phyloP scores from a whole-genome alignment of 2,113 vertebrate species.

The Ranitomeya imitator region DNA sequence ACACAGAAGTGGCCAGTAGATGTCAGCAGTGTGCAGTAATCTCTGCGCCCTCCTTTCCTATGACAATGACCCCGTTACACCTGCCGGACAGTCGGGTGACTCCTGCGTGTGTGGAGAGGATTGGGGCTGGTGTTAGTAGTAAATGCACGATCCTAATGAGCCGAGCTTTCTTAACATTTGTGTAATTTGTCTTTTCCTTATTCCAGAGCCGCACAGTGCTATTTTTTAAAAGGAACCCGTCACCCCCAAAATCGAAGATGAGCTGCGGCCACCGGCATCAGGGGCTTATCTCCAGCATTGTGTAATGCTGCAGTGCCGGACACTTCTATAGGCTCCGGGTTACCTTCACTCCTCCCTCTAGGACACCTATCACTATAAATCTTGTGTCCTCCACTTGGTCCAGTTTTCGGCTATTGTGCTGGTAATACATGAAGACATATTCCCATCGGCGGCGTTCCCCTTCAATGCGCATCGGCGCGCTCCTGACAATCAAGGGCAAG shows the following conservation, averaged over 20 bases:
- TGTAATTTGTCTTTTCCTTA: background rate
- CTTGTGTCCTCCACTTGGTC: background rate
- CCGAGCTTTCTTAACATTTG: too few species aligned
- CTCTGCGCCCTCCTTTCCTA: background rate
- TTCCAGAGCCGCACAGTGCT: background rate
- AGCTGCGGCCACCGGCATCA: too few species aligned
- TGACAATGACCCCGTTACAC: too few species aligned
- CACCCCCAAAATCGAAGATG: too few species aligned
- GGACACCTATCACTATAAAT: background rate
- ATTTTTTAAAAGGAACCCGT: too few species aligned
- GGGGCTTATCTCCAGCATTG: too few species aligned
- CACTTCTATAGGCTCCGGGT: background rate
- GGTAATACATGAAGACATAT: background rate
- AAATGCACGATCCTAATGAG: background rate
- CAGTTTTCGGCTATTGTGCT: background rate
- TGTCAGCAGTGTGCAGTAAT: background rate
- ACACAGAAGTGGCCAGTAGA: background rate
- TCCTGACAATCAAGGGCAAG: slow-evolving; percentile 9
- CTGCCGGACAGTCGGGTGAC: background rate
- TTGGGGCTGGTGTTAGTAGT: background rate
- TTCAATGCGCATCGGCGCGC: background rate
- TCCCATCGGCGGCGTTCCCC: background rate
- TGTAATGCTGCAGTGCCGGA: background rate
- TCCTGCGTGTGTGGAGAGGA: too few species aligned
- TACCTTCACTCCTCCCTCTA: background rate